A percentile compares a stretch with the other conserved stretches of the same genome.
Evolutionary conservation across 1,140 invertebrate genomes (phyloP).

Genomic region (Marisa cornuarietis): DNA sequence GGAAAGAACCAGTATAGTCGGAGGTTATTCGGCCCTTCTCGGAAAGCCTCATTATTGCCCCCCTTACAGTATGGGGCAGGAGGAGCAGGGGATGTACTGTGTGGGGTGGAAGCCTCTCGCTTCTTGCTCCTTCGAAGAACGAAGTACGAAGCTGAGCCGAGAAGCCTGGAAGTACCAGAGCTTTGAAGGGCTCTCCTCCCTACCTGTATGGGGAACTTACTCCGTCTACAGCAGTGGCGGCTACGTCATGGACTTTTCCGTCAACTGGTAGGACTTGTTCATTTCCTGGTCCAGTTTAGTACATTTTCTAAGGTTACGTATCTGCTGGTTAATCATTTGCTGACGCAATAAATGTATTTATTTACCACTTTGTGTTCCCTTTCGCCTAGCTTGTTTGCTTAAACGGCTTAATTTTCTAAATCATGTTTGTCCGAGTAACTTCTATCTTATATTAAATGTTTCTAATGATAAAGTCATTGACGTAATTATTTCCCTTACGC

Average conservation of each 20-base stretch:
- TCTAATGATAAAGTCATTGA: too few species aligned
- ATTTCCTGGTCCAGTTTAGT: too few species aligned
- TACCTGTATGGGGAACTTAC: conserved; percentile 43
- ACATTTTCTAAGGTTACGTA: too few species aligned
- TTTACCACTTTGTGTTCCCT: too few species aligned
- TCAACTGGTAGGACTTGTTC: conserved; percentile 30
- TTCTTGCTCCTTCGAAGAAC: conserved; percentile 33
- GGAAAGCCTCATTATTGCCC: conserved; percentile 20
- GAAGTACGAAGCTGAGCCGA: conserved; percentile 32
- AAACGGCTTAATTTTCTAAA: too few species aligned
- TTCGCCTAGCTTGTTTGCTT: too few species aligned
- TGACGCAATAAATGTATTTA: too few species aligned
- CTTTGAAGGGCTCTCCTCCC: conserved; percentile 23
- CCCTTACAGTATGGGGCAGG: conserved; percentile 29
- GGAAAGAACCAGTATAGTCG: neutral
- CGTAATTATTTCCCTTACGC: too few species aligned
- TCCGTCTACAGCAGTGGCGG: conserved; percentile 47
- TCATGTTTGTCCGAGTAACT: too few species aligned
- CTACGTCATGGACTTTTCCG: conserved; percentile 47
- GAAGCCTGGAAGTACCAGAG: conserved; percentile 45
- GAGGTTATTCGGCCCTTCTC: conserved; percentile 1
- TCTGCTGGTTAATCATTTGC: too few species aligned
- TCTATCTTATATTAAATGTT: too few species aligned
- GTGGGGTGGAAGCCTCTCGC: conserved; percentile 34
- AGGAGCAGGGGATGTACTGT: conserved; percentile 41